phyloP scores from a whole-genome alignment of 2,797 vertebrate genomes.

The Psittacula echo region DNA sequence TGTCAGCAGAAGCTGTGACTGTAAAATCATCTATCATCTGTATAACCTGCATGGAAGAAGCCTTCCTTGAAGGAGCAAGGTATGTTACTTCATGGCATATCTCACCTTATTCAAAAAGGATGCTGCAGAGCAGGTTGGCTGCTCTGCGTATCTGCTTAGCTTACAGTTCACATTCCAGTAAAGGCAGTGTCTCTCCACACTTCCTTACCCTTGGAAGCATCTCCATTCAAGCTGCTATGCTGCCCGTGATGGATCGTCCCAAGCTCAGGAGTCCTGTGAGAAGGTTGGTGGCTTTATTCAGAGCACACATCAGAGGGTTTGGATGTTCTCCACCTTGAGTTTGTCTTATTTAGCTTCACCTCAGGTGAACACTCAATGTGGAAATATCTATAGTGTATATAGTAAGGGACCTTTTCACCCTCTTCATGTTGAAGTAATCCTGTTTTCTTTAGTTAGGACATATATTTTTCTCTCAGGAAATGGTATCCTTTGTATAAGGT shows the following conservation, averaged over 20 bases:
- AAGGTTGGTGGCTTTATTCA: neutral
- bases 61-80: neutral
- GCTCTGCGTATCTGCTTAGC: neutral
- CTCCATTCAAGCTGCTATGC: neutral
- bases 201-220: neutral
- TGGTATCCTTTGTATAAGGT: neutral
- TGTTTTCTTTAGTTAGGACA: rapidly evolving
- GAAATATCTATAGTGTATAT: neutral
- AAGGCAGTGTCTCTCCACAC: neutral
- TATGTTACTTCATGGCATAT: neutral
- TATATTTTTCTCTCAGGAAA: rapidly evolving
- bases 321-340: neutral
- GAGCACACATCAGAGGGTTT: neutral
- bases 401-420: neutral
- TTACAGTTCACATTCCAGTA: neutral
- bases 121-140: neutral
- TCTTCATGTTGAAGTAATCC: neutral
- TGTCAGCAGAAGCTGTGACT: neutral
- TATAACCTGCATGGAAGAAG: neutral
- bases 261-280: neutral
- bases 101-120: neutral
- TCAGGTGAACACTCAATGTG: neutral
- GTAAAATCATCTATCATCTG: neutral
- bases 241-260: neutral
- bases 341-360: neutral